Percentiles rank a stretch among this genome's conserved stretches.
Conservation (phyloP, 2,888 invertebrate genomes). For the Anthoptus insignis region DNA sequence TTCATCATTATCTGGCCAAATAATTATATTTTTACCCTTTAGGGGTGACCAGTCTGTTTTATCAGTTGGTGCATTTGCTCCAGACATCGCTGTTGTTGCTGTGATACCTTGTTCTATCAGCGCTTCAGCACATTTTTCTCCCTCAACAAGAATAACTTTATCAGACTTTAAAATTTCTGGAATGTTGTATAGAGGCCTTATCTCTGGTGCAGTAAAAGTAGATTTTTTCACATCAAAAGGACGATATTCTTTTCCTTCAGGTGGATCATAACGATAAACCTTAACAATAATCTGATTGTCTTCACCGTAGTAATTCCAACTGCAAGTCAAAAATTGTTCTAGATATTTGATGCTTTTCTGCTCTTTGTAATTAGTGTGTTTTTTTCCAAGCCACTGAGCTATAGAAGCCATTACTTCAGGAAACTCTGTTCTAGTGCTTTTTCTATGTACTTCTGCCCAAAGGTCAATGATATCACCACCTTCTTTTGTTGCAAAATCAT, state of each 20-base stretch:
- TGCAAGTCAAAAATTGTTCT: too few relatives aligned
- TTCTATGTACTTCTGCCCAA: constrained; percentile 14
- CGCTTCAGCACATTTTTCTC: constrained; percentile 26
- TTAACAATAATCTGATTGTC: constrained; percentile 6
- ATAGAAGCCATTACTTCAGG: constrained; percentile 9
- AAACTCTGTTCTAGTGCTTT: constrained; percentile 21
- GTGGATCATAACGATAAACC: constrained; percentile 12
- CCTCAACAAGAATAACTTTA: constrained; percentile 18
- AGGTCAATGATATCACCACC: constrained; percentile 24
- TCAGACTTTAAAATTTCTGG: constrained; percentile 20
- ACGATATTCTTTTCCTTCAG: constrained; percentile 2
- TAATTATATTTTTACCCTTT: constrained; percentile 26
- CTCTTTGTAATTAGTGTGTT: too few relatives aligned
- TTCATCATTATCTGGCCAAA: constrained; percentile 33
- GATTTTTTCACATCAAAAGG: constrained; percentile 19
- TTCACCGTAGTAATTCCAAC: constrained; percentile 23
- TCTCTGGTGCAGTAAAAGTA: constrained; percentile 14
- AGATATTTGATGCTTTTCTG: too few relatives aligned
- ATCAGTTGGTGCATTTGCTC: constrained; percentile 30
- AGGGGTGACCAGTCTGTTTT: constrained; percentile 27
- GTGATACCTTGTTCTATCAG: constrained; percentile 26
- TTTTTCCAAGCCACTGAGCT: constrained; percentile 1
- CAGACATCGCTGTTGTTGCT: constrained; percentile 29
- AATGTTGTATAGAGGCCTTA: constrained; percentile 20
- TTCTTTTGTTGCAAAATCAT: constrained; percentile 24